Conservation (phyloP, 1,140 invertebrate species). For the Diorhabda elongata region DNA sequence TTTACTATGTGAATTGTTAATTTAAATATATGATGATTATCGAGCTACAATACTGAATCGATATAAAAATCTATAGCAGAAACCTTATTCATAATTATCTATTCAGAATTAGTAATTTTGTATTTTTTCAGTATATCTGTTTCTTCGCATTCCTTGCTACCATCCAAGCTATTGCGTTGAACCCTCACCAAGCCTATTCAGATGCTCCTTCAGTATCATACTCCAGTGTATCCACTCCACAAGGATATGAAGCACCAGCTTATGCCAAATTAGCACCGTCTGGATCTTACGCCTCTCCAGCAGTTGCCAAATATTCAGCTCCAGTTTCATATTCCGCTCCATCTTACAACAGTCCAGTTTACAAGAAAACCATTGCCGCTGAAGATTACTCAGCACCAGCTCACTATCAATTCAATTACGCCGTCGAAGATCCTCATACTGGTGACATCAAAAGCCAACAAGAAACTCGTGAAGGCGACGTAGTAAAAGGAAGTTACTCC, state of each 20-base stretch:
- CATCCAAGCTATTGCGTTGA: no score
- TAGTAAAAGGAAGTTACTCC: background rate
- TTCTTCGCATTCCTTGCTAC: no score
- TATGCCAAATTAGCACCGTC: constrained; percentile 1
- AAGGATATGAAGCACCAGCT: background rate
- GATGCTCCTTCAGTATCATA: constrained; percentile 7
- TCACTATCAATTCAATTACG: constrained; percentile 31
- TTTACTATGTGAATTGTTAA: no score
- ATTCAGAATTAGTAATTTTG: no score
- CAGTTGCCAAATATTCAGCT: background rate
- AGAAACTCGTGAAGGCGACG: constrained; percentile 24
- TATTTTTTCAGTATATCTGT: no score
- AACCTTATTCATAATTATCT: no score
- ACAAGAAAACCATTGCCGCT: no score
- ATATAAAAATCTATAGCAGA: no score
- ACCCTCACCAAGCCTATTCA: background rate
- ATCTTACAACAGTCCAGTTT: no score
- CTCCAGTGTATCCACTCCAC: constrained; percentile 4
- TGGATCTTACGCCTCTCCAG: background rate
- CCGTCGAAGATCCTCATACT: constrained; percentile 43
- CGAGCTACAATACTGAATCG: no score
- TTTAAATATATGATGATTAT: no score
- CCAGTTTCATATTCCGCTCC: constrained; percentile 7
- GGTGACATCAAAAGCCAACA: background rate
- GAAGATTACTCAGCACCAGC: constrained; percentile 7